phyloP scores from a whole-genome alignment of 2,113 vertebrate genomes.

The Pterocles gutturalis region DNA sequence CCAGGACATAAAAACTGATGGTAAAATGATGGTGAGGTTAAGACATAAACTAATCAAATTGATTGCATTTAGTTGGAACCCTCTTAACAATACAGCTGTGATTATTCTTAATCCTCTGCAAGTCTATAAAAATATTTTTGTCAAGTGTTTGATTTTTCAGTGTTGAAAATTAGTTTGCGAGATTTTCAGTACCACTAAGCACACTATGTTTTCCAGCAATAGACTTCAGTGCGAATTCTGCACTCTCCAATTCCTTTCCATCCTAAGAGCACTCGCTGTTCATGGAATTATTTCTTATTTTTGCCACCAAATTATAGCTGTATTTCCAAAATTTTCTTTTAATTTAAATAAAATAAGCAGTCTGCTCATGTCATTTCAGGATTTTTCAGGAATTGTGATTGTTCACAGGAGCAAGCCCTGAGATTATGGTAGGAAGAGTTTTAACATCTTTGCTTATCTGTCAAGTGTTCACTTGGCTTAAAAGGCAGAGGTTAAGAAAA shows the following conservation, averaged over 20 bases:
- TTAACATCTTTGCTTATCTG: background rate
- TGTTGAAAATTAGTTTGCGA: background rate
- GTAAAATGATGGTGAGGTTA: constrained; percentile 11
- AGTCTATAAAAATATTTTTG: background rate
- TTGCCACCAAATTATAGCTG: background rate
- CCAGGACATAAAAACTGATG: constrained; percentile 24
- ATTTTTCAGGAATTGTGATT: background rate
- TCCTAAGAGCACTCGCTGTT: background rate
- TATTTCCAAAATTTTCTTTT: background rate
- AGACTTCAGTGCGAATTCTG: background rate
- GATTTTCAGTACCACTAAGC: background rate
- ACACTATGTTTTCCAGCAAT: background rate
- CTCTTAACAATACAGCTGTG: background rate
- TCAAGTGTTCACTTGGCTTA: background rate
- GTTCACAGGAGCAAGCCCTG: background rate
- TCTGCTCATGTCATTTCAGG: background rate
- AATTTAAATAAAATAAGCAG: background rate
- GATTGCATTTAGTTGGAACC: background rate
- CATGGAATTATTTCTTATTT: background rate
- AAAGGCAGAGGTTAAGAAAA: background rate
- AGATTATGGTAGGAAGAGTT: background rate
- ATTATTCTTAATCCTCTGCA: constrained; percentile 11
- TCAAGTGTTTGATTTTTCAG: background rate
- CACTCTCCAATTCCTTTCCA: background rate
- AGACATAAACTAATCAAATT: constrained; percentile 34